Base-by-base conservation (phyloP, 2,888 invertebrate species). In the Volucella inanis region DNA sequence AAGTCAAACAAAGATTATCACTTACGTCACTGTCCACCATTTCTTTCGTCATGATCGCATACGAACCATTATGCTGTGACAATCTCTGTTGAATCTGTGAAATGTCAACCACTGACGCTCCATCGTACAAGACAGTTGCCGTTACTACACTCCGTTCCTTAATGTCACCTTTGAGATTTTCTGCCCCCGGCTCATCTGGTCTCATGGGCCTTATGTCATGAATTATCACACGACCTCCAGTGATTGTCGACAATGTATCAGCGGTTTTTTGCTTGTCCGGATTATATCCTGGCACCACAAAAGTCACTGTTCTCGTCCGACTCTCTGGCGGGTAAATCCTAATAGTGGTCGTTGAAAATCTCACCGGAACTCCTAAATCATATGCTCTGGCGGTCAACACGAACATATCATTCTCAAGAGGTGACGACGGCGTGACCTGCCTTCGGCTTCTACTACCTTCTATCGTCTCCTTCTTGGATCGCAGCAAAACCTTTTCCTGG, bases 281-380 rank as follows among this genome's bases (percentile, higher is more conserved):
- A 90, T 96, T 95, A 68, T 94, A 93, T 59, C 96, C 96, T 4
- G 97, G 96, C 49, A 97, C 95, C 79, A 97, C 95, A 91, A 97
- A 97, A 15, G 95, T 94, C 92, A 97, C 95, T 47, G 95, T 95
- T 76, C 96, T 93, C 8, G 95, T 95, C 80, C 95, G 94, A 87
- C 95, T 95, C 89, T 95, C 97, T 87, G 96, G 95, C 65, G 96
- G 96, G 92, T 95, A 96, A 77, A 97, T 93, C 88, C 95, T 94
- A 8, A 98, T 95, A 76, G 94, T 94, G 12, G 96, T 95, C 45
- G 95, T 95, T 15, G 95, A 94, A 87, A 93, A 95, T 76, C 95
- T 92, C 89, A 95, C 95, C 2, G 98, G 98, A 1, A 96, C 94
- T 0, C 98, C 97, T 84, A 96, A 93, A 92, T 98, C 98, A 90